These are phyloP conservation scores for Actenoides hombroni DNA, from an alignment of 2,113 vertebrate genomes.

Conservation along the genomic window DNA sequence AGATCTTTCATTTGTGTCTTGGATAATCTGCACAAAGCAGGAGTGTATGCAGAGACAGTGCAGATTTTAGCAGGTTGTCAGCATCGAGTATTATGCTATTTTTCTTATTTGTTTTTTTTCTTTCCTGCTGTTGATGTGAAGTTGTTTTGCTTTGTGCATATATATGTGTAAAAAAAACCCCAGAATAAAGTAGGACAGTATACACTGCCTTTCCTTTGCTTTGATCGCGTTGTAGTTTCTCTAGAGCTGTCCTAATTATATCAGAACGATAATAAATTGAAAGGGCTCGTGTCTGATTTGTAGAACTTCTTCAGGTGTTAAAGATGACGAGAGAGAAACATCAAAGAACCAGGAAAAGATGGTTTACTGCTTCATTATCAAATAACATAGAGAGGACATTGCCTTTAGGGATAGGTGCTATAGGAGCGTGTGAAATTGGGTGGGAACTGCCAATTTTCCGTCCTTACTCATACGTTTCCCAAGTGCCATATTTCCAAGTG, in stretches of 20 bases:
- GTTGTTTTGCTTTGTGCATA: background rate
- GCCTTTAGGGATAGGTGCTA: background rate
- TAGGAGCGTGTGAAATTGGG: background rate
- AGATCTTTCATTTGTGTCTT: background rate
- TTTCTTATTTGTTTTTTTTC: background rate
- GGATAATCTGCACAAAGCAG: background rate
- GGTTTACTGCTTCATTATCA: background rate
- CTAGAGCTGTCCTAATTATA: conserved; percentile 44
- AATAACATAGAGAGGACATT: background rate
- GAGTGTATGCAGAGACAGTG: background rate
- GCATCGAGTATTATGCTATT: background rate
- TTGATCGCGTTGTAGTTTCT: conserved; percentile 33
- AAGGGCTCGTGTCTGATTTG: background rate
- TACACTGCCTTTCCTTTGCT: background rate
- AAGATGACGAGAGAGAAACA: background rate
- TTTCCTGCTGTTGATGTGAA: background rate
- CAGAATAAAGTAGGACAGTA: background rate
- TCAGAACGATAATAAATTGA: conserved; percentile 4
- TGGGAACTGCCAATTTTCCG: background rate
- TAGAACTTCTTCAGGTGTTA: background rate
- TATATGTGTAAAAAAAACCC: background rate
- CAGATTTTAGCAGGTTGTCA: background rate
- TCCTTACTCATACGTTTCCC: background rate
- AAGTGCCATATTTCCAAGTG: background rate
- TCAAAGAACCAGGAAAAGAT: background rate